Evolutionary conservation across 2,113 vertebrate genomes (phyloP).

Genomic region (Toxotes jaculatrix): DNA sequence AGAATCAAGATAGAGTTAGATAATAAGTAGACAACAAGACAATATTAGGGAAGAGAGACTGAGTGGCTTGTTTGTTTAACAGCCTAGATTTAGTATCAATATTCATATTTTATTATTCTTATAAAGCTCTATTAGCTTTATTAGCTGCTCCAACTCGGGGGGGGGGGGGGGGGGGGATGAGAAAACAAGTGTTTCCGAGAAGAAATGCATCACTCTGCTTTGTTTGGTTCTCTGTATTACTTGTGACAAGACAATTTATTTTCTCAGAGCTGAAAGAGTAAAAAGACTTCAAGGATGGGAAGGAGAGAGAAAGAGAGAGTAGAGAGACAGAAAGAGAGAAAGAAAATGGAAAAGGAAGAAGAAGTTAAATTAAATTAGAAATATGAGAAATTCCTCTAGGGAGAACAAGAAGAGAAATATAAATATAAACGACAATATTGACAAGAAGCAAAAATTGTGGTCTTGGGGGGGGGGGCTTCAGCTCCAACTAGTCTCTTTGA

Average conservation of each 20-base stretch:
- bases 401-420: not conserved
- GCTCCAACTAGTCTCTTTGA: not conserved
- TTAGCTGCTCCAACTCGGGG: not conserved
- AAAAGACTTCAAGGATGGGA: not conserved
- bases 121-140: not conserved
- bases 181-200: conserved; percentile 30
- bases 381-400: not conserved
- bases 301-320: not conserved
- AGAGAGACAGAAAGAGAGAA: not conserved
- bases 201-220: conserved; percentile 11
- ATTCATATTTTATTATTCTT: not conserved
- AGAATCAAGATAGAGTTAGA: not conserved
- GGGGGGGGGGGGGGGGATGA: not conserved
- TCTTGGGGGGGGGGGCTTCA: not conserved
- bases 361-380: not conserved
- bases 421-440: conserved; percentile 21
- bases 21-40: not conserved
- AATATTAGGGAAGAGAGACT: not conserved
- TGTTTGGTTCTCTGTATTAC: not conserved
- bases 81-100: not conserved
- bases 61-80: conserved; percentile 2
- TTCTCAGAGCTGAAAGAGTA: not conserved
- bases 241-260: not conserved
- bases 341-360: not conserved
- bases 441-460: conserved; percentile 1